Evolutionary conservation across 2,113 vertebrate species (phyloP).

Genomic region (Lepus europaeus): DNA sequence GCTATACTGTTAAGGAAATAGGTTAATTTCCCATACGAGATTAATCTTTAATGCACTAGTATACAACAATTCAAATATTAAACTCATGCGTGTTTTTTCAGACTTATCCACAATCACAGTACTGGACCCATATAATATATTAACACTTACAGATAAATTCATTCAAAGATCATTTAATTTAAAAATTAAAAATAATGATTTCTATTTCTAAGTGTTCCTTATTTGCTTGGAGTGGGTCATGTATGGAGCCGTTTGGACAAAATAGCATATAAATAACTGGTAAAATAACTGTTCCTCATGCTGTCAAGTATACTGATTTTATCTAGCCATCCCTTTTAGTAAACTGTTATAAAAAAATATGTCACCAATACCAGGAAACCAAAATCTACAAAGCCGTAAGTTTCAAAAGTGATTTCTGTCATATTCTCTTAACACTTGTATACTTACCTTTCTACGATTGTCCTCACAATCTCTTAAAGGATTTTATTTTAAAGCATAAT

Average conservation of each 20-base stretch:
- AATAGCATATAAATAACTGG: not conserved
- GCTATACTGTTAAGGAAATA: not conserved
- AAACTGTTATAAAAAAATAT: not conserved
- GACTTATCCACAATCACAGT: not conserved
- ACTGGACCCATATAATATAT: not conserved
- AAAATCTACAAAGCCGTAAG: not conserved
- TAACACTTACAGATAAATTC: not conserved
- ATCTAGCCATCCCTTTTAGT: not conserved
- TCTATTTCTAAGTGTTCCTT: not conserved
- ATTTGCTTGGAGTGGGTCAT: not conserved
- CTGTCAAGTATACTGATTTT: not conserved
- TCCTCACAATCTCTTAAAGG: not conserved
- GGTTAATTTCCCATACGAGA: not conserved
- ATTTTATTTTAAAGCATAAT: slow-evolving; percentile 26
- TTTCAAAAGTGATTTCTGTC: not conserved
- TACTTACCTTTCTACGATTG: not conserved
- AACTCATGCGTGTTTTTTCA: slow-evolving; percentile 17
- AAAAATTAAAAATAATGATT: not conserved
- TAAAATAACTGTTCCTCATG: not conserved
- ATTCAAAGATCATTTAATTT: not conserved
- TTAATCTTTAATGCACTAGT: not conserved
- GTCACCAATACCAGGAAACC: not conserved
- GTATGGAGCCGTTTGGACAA: not conserved
- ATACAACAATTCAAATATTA: not conserved
- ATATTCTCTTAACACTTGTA: not conserved